Evolutionary conservation across 2,888 invertebrate genomes (phyloP).

Genomic region (Tyria jacobaeae): DNA sequence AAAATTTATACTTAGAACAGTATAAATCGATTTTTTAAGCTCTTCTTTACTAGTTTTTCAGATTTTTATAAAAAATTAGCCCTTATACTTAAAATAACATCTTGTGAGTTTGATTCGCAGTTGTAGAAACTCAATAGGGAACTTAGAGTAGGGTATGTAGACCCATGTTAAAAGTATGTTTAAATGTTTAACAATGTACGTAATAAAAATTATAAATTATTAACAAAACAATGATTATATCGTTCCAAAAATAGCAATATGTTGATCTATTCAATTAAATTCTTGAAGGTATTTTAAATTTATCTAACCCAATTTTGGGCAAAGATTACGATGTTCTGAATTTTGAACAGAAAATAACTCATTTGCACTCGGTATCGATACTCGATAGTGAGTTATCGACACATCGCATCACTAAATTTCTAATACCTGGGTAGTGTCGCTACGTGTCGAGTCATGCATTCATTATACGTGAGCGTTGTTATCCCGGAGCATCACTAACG

Average conservation of each 20-base stretch:
- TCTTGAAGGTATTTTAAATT: neutral
- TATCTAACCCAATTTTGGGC: neutral
- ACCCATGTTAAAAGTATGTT: too few relatives aligned
- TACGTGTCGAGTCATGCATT: conserved; percentile 68
- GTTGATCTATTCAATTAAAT: too few relatives aligned
- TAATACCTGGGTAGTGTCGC: conserved; percentile 61
- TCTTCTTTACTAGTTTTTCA: too few relatives aligned
- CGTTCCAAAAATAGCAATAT: too few relatives aligned
- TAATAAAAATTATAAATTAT: too few relatives aligned
- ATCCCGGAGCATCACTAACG: conserved; percentile 35
- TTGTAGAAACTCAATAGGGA: too few relatives aligned
- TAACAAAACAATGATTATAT: too few relatives aligned
- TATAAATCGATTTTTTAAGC: neutral
- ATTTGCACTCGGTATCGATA: neutral
- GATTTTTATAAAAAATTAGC: neutral
- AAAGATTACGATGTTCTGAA: neutral
- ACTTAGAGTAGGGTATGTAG: too few relatives aligned
- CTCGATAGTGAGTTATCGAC: conserved; percentile 21
- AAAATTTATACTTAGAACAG: neutral
- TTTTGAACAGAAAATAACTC: neutral
- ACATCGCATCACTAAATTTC: conserved; percentile 51
- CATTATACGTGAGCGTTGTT: conserved; percentile 55
- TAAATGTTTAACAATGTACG: too few relatives aligned
- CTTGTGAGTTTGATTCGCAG: too few relatives aligned
- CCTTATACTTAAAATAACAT: too few relatives aligned